phyloP scores from a whole-genome alignment of 2,888 invertebrate species.

The Macroteleia sp. region DNA sequence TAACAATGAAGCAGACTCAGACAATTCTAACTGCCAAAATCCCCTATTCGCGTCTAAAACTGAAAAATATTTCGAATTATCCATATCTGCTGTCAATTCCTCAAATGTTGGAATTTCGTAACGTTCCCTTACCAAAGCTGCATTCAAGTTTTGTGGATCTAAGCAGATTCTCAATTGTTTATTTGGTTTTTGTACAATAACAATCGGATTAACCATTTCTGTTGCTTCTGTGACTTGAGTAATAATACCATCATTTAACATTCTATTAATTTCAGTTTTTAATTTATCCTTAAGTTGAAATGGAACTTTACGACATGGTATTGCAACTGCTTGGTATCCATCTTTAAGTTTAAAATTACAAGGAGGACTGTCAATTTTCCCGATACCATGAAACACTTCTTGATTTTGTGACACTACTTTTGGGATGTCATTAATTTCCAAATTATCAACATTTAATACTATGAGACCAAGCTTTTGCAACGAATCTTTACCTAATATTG shows the following conservation, averaged over 20 bases:
- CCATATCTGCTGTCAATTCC: slow-evolving; percentile 49
- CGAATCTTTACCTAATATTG: not conserved
- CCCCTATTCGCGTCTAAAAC: slow-evolving; percentile 50
- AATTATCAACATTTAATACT: not conserved
- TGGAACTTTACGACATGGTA: not conserved
- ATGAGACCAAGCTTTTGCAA: not conserved
- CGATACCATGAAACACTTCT: too few relatives aligned
- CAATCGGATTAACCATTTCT: slow-evolving; percentile 68
- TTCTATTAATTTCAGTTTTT: slow-evolving; percentile 36
- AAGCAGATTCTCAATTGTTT: slow-evolving; percentile 70
- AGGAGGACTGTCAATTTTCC: too few relatives aligned
- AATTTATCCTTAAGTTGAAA: not conserved
- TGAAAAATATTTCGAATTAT: not conserved
- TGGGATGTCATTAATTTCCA: not conserved
- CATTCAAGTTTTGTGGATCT: slow-evolving; percentile 65
- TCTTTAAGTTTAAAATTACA: too few relatives aligned
- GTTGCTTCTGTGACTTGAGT: slow-evolving; percentile 63
- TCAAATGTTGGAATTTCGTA: slow-evolving; percentile 71
- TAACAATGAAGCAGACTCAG: not conserved
- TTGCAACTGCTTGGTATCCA: too few relatives aligned
- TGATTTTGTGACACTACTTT: too few relatives aligned
- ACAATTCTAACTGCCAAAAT: slow-evolving; percentile 63
- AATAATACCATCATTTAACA: slow-evolving; percentile 41
- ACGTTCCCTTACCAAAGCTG: slow-evolving; percentile 13
- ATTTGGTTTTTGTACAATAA: slow-evolving; percentile 55